Base-by-base conservation (phyloP, 2,888 invertebrate genomes). In the Copidosoma aretas region DNA sequence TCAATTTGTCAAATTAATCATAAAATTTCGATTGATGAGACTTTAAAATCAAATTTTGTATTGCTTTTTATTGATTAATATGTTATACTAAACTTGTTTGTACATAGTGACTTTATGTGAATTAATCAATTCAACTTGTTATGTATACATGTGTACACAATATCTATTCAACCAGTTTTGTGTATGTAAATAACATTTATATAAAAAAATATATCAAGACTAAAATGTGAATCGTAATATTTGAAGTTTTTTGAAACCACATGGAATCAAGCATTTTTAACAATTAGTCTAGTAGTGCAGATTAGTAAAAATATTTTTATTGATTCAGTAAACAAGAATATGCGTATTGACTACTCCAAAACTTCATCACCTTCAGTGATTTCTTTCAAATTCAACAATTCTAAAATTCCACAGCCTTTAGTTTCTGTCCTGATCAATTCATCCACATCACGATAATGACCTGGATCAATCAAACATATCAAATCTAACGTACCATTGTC, bases 361-460 rank as follows among this genome's bases (percentile, higher is more conserved):
- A 90, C 83, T 84, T 96, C 94, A 79, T 96, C 95, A 25, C 91
- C 94, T 84, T 95, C 93, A 14, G 91, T 89, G 78, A 97, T 91
- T 86, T 98, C 97, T 83, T 97, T 98, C 69, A 97, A 87, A 81
- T 93, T 94, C 2, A 98, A 84, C 61, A 98, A 88, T 86, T 98
- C 98, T 79, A 98, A 85, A 63, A 91, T 88, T n/a, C 95, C 96
- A 75, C 89, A 87, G 15, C 95, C 94, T 84, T 93, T 95, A 0
- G 95, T 94, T 79, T 96, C 95, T 46, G 91, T 88, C 74, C 91
- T 87, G 1, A 98, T 88, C 75, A 97, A 84, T 73, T 95, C 93
- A 84, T 97, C 97, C 39, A 98, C 88, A 76, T 89, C 90, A 77
- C 96, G 89, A 84, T 94, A 98, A 78, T 92, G 90, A 0, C 98